phyloP scores from a whole-genome alignment of 2,797 vertebrate genomes.

The Harpagifer antarcticus region DNA sequence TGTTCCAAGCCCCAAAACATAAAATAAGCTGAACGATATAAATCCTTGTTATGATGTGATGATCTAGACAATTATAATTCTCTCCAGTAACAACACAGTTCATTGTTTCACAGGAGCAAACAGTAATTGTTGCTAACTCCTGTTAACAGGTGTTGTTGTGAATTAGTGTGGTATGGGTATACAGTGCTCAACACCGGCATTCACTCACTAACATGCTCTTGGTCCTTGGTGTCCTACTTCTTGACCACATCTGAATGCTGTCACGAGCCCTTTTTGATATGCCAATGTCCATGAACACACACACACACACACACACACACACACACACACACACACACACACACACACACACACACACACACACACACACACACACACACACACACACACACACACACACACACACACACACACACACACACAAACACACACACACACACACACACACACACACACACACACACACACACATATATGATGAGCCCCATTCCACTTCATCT shows the following conservation, averaged over 20 bases:
- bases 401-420: conserved; percentile 41
- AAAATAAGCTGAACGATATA: conserved; percentile 19
- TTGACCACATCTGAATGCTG: conserved; percentile 65
- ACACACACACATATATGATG: conserved; percentile 50
- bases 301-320: conserved; percentile 41
- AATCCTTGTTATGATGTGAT: conserved; percentile 30
- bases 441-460: conserved; percentile 42
- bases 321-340: conserved; percentile 42
- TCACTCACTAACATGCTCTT: conserved; percentile 55
- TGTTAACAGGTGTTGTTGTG: conserved; percentile 33
- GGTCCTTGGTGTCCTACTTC: conserved; percentile 46
- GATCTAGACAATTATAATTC: conserved; percentile 59
- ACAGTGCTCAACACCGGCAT: conserved; percentile 34
- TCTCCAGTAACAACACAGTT: conserved; percentile 38
- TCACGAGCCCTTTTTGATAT: conserved; percentile 54
- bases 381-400: conserved; percentile 42
- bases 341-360: conserved; percentile 42
- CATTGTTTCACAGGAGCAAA: conserved; percentile 29
- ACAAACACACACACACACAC: conserved; percentile 38
- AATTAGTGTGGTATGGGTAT: conserved; percentile 29
- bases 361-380: conserved; percentile 36
- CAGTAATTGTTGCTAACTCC: conserved; percentile 41
- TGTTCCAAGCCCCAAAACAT: conserved; percentile 12
- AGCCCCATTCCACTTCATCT: conserved; percentile 73
- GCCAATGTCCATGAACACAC: conserved; percentile 51